Percentiles rank a stretch among this genome's conserved stretches.
Evolutionary conservation across 2,888 invertebrate species (phyloP).

Genomic region (Acrobasis repandana): DNA sequence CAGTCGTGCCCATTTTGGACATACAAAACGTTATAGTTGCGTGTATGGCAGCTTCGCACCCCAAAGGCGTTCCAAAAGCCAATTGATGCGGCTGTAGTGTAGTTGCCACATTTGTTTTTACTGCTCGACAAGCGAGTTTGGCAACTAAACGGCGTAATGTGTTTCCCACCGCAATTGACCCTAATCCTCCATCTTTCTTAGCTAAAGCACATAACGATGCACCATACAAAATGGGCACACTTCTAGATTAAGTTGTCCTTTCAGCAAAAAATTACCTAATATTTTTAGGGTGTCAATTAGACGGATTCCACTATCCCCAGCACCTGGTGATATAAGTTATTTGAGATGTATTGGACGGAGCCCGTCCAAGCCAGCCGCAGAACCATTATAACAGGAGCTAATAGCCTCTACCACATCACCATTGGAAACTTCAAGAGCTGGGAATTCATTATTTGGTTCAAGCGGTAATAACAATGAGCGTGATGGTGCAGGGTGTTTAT

Average conservation of each 20-base stretch:
- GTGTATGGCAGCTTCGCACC: neutral
- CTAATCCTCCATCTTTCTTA: neutral
- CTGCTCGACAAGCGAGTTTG: neutral
- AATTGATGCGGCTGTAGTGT: neutral
- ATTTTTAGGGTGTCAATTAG: neutral
- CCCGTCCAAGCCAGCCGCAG: slow-evolving; percentile 2
- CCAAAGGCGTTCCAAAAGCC: neutral
- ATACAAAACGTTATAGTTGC: neutral
- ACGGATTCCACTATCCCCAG: neutral
- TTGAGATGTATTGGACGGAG: neutral
- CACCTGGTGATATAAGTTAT: neutral
- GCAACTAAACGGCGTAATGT: neutral
- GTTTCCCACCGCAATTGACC: neutral
- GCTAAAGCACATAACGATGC: neutral
- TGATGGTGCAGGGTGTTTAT: neutral
- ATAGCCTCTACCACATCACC: neutral
- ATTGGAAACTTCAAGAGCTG: neutral
- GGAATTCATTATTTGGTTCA: neutral
- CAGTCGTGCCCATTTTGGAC: neutral
- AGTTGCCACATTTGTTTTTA: neutral
- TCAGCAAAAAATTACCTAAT: neutral
- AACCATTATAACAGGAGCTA: neutral
- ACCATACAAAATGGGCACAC: neutral
- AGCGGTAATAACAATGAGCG: neutral
- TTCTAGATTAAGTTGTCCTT: neutral